Percentiles rank a stretch among this genome's conserved stretches.
These are phyloP conservation scores for Tipula confusa DNA, from an alignment of 2,888 invertebrate species.

Conservation along the genomic window DNA sequence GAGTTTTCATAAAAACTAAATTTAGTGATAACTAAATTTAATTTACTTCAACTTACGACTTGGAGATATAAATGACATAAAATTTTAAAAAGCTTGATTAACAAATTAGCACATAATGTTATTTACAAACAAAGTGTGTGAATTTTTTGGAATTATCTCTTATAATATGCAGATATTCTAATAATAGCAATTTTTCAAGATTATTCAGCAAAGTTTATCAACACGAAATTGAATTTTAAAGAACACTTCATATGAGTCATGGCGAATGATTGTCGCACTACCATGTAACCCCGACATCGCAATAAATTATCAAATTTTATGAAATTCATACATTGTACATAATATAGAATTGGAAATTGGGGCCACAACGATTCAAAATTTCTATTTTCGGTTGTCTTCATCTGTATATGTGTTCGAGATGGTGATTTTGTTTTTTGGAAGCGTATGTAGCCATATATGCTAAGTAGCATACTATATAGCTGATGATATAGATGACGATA, in stretches of 20 bases:
- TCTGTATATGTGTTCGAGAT: background rate
- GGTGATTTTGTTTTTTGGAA: background rate
- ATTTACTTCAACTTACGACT: no score
- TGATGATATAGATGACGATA: background rate
- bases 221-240: background rate
- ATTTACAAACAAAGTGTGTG: no score
- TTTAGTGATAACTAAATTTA: no score
- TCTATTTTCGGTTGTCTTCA: constrained; percentile 8
- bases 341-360: background rate
- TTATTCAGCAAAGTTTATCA: background rate
- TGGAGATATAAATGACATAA: no score
- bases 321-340: no score
- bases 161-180: no score
- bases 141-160: no score
- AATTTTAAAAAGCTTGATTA: no score
- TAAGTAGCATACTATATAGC: background rate
- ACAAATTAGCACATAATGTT: no score
- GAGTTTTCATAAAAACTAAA: no score
- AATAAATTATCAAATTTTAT: background rate
- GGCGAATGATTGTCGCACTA: background rate
- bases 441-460: background rate
- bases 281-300: background rate
- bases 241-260: background rate
- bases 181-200: no score
- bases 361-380: constrained; percentile 3